Base-by-base conservation (phyloP, 2,797 vertebrate species). In the Lycodopsis pacificus region DNA sequence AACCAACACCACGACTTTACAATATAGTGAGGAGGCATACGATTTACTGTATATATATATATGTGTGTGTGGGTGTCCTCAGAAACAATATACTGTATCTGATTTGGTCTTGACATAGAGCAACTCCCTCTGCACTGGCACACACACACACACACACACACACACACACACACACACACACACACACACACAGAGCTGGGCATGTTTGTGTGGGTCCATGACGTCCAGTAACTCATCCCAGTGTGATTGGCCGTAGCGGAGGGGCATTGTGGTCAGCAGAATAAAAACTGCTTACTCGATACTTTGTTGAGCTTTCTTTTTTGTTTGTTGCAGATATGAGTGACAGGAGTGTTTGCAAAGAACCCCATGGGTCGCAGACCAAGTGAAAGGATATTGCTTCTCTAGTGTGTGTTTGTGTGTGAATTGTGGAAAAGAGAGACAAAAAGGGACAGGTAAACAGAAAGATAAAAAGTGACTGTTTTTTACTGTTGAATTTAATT, bases 261-360 rank as follows among this genome's bases (percentile, higher is more conserved):
- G 75, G 77, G 77, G 70, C 71, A 80, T 79, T 81, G 79, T 93
- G 87, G 87, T 95, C 93, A 95, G 92, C 91, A 93, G 76, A 93
- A 94, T 73, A 82, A 64, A 92, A 93, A 90, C 48, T 89, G 91
- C 90, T 91, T 89, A 93, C 80, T 90, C 80, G 6, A 46, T 77
- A 78, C 74, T 92, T 88, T 90, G 77, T 80, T 81, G 82, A 81
- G 59, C 75, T 81, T 93, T 91, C 74, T 90, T 93, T 90, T 90
- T 87, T 88, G 82, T 92, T 89, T 86, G 89, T 82, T 88, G 81
- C 78, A 81, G 82, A 88, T 81, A 85, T 92, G 91, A 95, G 66
- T 95, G 95, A 92, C 94, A 93, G 91, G 53, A 77, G 76, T 76
- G 84, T 87, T 86, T 87, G 82, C 69, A 75, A 71, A 84, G 74